phyloP scores from a whole-genome alignment of 2,113 vertebrate species.

The Prinia subflava region DNA sequence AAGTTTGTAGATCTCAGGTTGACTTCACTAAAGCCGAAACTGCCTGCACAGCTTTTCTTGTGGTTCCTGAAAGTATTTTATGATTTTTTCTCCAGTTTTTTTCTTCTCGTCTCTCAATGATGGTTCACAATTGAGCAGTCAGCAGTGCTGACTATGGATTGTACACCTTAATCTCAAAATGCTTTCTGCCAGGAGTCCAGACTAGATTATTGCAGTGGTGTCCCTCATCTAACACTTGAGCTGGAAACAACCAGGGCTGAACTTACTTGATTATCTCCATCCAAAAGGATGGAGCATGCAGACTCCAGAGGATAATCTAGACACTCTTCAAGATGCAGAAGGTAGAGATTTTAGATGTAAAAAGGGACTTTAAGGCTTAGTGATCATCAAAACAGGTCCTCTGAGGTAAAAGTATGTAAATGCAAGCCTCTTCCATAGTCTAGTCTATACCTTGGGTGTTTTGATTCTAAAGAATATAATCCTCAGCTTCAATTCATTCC shows the following conservation, averaged over 20 bases:
- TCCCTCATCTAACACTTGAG: not conserved
- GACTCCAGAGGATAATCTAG: not conserved
- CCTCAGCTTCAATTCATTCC: not conserved
- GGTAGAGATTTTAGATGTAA: not conserved
- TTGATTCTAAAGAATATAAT: not conserved
- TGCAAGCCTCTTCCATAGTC: not conserved
- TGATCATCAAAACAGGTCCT: not conserved
- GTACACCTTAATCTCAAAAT: not conserved
- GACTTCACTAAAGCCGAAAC: not conserved
- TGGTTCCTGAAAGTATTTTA: not conserved
- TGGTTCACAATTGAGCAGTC: not conserved
- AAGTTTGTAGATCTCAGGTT: not conserved
- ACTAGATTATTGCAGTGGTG: not conserved
- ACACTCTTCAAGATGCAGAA: not conserved
- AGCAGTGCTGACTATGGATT: not conserved
- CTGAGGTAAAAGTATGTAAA: not conserved
- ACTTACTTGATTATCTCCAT: not conserved
- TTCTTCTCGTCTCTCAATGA: not conserved
- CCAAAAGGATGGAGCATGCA: not conserved
- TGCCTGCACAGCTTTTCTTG: not conserved
- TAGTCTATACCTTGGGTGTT: not conserved
- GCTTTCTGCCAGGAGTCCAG: not conserved
- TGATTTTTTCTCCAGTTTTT: not conserved
- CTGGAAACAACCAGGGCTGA: not conserved
- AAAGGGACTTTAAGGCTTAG: not conserved